Evolutionary conservation across 92 coral and sea anemone genomes (phyloP).

Genomic region (Phenganax subtilis): DNA sequence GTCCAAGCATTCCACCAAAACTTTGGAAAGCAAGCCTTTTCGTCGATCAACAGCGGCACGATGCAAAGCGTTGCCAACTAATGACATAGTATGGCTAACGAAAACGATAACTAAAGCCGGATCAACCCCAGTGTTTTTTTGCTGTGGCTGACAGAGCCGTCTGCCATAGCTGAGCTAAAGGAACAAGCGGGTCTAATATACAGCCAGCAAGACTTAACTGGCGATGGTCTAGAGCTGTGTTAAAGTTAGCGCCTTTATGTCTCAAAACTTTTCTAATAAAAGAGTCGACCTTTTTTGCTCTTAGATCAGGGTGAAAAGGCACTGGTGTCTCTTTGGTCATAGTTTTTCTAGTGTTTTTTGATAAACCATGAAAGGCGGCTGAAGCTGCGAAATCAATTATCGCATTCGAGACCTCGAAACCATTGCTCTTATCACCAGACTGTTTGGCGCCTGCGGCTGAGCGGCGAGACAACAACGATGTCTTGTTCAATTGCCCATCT

Average conservation of each 20-base stretch:
- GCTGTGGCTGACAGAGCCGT: not conserved
- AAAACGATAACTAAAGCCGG: no score
- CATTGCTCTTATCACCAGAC: not conserved
- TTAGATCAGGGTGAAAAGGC: constrained; percentile 9
- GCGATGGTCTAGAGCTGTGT: not conserved
- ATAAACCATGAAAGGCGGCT: not conserved
- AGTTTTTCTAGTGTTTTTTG: not conserved
- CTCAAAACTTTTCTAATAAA: not conserved
- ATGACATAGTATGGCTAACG: not conserved
- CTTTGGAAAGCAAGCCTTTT: not conserved
- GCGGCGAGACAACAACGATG: no score
- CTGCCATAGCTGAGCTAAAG: constrained; percentile 14
- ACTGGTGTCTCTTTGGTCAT: constrained; percentile 15
- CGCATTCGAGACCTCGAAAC: not conserved
- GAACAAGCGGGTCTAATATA: constrained; percentile 4
- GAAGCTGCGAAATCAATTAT: not conserved
- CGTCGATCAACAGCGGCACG: not conserved
- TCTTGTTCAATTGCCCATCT: not conserved
- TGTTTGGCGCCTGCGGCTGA: no score
- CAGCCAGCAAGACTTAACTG: not conserved
- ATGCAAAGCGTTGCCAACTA: not conserved
- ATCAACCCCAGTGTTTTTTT: no score
- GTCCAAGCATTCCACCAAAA: constrained; percentile 1
- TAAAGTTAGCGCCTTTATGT: not conserved
- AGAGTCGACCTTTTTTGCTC: constrained; percentile 8